Base-by-base conservation (phyloP, 1,140 invertebrate species). In the Nixonia krombeini region DNA sequence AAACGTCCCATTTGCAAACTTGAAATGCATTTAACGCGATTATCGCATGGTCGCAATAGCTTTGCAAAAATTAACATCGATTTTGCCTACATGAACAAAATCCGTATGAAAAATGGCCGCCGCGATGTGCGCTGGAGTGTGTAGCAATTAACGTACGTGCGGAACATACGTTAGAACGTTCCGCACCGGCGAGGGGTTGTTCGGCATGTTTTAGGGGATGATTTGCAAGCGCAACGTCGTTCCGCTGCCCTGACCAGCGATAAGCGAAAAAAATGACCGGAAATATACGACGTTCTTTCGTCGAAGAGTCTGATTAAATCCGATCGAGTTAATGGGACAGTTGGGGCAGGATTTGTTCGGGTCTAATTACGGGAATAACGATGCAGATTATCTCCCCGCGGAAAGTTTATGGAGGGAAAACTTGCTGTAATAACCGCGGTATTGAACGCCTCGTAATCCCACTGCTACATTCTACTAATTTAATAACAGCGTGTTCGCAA, bases 41-140 rank as follows among this genome's bases (percentile, higher is more conserved):
- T 21, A 6, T 21, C 21, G 62, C 55, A 67, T 38, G 61, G 16
- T 33, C 63, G 47, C 76, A 76, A 78, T 77, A 64, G 59, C 66
- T 74, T 73, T 70, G 72, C 50, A 77, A 75, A 69, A 77, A 78
- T 78, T 74, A 78, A 68, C 73, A 66, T 76, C 75, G 72, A 78
- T 77, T 77, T 76, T 69, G n/a, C n/a, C n/a, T n/a, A n/a, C n/a
- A 74, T 64, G 65, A 70, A 49, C 51, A 59, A 52, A 68, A 76
- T 78, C 77, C 77, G 73, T 72, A 78, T 73, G 74, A 77, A 77
- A 77, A 77, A 78, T 72, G 18, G 35, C 6, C 2, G 5, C 9
- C 16, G 40, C 16, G 17, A 37, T 16, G 9, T 12, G 38, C 35
- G 21, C 7, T 17, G 31, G n/a, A 28, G 25, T 29, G 33, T 26